Percentiles rank a stretch among this genome's conserved stretches.
Conservation (phyloP, 2,797 vertebrate species). For the Tympanoctomys barrerae region DNA sequence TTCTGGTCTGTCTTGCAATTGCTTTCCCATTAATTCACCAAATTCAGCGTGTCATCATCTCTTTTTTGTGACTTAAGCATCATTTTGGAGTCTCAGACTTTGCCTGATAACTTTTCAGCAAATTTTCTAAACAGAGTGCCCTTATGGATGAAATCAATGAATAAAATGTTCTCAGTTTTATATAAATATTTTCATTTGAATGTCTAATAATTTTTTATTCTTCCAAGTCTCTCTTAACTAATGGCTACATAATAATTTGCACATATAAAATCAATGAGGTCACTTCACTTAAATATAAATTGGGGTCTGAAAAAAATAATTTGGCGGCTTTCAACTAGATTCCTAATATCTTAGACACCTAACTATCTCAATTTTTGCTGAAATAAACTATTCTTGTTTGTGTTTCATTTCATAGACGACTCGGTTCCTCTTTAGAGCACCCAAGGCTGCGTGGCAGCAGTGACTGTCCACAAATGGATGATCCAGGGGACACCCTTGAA, state of each 20-base stretch:
- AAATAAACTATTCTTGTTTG: neutral
- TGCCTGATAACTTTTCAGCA: neutral
- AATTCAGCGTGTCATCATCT: neutral
- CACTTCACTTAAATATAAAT: slow-evolving; percentile 14
- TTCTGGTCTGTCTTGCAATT: neutral
- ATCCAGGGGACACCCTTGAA: neutral
- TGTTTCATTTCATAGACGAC: neutral
- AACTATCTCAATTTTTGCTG: neutral
- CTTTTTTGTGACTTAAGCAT: neutral
- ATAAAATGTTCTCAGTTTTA: neutral
- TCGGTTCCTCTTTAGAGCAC: neutral
- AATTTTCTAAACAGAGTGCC: neutral
- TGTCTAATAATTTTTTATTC: slow-evolving; percentile 26
- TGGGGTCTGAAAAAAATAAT: neutral
- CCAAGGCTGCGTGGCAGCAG: too few species aligned
- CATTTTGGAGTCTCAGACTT: neutral
- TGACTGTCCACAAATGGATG: neutral
- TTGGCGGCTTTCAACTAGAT: slow-evolving; percentile 8
- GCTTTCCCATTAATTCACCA: neutral
- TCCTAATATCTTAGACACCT: neutral
- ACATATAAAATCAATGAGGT: neutral
- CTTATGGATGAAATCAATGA: neutral
- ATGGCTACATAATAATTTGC: slow-evolving; percentile 3
- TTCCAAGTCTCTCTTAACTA: neutral
- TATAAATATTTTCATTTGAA: neutral